These are phyloP conservation scores for Ceryle rudis DNA, from an alignment of 2,797 vertebrate species.

Conservation along the genomic window DNA sequence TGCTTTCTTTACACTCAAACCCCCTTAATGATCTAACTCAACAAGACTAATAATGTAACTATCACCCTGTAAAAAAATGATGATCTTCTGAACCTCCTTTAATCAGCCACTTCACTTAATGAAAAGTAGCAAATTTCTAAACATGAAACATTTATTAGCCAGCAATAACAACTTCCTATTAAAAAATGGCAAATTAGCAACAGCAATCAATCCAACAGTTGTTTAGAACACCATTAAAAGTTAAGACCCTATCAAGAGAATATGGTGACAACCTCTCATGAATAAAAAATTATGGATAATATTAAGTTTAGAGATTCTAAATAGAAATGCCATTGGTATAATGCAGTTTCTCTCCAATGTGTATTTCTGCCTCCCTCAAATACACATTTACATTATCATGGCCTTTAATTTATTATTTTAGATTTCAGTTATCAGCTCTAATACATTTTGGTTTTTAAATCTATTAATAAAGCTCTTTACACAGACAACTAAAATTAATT, in stretches of 20 bases:
- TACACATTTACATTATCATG: background rate
- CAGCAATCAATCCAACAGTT: background rate
- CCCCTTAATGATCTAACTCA: background rate
- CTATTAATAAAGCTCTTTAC: background rate
- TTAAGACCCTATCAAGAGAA: background rate
- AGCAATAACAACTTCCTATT: constrained; percentile 8
- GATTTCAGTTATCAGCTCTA: background rate
- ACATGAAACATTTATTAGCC: constrained; percentile 34
- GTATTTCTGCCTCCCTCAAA: background rate
- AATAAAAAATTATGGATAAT: background rate
- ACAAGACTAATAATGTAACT: background rate
- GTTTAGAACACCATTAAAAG: background rate
- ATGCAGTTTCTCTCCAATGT: background rate
- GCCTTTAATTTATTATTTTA: background rate
- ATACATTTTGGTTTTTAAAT: background rate
- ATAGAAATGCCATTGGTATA: background rate
- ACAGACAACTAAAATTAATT: constrained; percentile 7
- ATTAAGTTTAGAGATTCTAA: background rate
- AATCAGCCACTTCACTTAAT: constrained; percentile 3
- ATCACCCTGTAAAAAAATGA: background rate
- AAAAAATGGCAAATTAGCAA: constrained; percentile 22
- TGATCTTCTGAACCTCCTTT: background rate
- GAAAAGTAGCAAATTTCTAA: constrained; percentile 28
- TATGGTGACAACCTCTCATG: background rate
- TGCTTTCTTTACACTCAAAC: background rate